phyloP scores from a whole-genome alignment of 2,113 vertebrate genomes.

The Felis chaus region DNA sequence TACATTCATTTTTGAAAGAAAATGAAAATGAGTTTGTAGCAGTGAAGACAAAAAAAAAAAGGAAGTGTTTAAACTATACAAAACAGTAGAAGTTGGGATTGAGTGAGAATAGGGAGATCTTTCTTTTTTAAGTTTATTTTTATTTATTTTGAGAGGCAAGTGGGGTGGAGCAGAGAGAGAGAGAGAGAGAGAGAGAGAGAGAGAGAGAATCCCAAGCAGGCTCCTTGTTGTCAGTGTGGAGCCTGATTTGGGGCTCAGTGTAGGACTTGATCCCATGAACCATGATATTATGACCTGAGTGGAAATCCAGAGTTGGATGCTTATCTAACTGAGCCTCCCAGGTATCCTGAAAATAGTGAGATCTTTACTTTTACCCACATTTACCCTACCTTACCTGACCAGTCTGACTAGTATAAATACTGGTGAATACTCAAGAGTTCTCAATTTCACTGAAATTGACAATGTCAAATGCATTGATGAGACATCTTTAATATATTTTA shows the following conservation, averaged over 20 bases:
- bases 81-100: neutral
- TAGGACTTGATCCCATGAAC: no score
- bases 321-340: no score
- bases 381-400: neutral
- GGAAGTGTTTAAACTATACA: neutral
- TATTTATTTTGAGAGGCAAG: no score
- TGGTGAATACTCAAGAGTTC: neutral
- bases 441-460: neutral
- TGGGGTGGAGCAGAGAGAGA: no score
- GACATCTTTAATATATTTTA: neutral
- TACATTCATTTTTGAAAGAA: neutral
- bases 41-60: neutral
- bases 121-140: neutral
- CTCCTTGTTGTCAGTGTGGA: no score
- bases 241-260: no score
- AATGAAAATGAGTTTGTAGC: neutral
- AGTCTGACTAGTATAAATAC: neutral
- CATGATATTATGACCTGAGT: no score
- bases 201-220: no score
- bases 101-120: accelerated
- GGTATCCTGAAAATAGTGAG: neutral
- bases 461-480: no score
- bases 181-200: no score
- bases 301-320: no score
- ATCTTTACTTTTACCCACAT: neutral